phyloP scores from a whole-genome alignment of 2,888 invertebrate genomes.

The Apodemia zela region DNA sequence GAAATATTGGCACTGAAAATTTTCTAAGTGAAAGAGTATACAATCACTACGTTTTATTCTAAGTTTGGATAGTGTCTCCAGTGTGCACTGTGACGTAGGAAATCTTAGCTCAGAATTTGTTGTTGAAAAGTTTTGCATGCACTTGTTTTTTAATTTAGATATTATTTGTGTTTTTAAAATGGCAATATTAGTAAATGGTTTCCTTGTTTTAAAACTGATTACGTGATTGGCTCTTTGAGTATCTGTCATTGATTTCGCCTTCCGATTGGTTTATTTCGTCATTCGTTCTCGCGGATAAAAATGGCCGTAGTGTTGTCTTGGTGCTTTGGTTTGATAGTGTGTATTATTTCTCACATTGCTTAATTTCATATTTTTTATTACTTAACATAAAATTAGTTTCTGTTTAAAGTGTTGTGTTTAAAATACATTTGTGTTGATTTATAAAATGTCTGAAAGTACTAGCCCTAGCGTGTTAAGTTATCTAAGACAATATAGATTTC shows the following conservation, averaged over 20 bases:
- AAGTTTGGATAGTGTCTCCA: too few relatives aligned
- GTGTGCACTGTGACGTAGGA: too few relatives aligned
- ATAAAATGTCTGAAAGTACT: constrained; percentile 65
- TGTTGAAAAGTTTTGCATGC: too few relatives aligned
- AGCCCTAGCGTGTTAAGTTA: constrained; percentile 82
- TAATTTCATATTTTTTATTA: constrained; percentile 38
- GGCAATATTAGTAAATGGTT: background rate
- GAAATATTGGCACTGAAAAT: too few relatives aligned
- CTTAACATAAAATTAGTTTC: constrained; percentile 32
- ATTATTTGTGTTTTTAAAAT: background rate
- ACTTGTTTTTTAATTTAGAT: too few relatives aligned
- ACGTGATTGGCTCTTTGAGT: constrained; percentile 27
- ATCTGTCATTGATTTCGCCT: constrained; percentile 29
- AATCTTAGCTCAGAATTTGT: too few relatives aligned
- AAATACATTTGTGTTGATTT: constrained; percentile 24
- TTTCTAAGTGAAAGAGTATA: too few relatives aligned
- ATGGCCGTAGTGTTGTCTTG: constrained; percentile 70
- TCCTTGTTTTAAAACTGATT: background rate
- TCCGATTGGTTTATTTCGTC: constrained; percentile 44
- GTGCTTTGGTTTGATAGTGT: constrained; percentile 42
- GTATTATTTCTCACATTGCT: constrained; percentile 42
- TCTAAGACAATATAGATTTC: constrained; percentile 85
- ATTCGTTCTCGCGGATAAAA: constrained; percentile 72
- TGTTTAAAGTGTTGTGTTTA: constrained; percentile 29
- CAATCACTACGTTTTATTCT: too few relatives aligned